phyloP scores from a whole-genome alignment of 2,113 vertebrate species.

The Micronycteris hirsuta region DNA sequence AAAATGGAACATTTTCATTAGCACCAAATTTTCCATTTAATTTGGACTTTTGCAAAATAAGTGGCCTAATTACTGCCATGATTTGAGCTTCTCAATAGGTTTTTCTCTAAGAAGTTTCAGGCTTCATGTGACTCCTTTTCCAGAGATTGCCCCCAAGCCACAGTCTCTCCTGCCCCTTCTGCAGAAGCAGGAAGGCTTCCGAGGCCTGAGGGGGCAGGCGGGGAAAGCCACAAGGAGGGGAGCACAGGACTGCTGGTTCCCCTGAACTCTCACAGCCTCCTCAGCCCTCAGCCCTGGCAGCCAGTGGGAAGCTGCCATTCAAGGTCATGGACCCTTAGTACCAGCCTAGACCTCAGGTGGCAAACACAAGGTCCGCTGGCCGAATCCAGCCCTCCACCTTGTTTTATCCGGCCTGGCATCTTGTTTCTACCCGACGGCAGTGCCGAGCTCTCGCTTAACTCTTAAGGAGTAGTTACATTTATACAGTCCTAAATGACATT shows the following conservation, averaged over 20 bases:
- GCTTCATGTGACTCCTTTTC: background rate
- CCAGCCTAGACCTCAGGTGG: background rate
- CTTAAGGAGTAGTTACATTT: too few relatives aligned
- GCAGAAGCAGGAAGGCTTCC: background rate
- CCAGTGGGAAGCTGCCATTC: background rate
- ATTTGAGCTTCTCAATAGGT: slow-evolving; percentile 74
- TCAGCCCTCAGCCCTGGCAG: background rate
- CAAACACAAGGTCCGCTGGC: too few relatives aligned
- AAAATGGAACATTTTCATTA: slow-evolving; percentile 82
- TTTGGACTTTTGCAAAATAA: slow-evolving; percentile 82
- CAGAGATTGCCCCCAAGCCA: background rate
- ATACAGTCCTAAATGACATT: too few relatives aligned
- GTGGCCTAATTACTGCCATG: slow-evolving; percentile 78
- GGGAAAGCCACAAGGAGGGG: too few relatives aligned
- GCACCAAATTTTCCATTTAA: slow-evolving; percentile 81
- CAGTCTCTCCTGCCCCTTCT: background rate
- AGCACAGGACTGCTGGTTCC: background rate
- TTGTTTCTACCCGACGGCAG: too few relatives aligned
- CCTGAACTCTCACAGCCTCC: background rate
- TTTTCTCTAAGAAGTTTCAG: slow-evolving; percentile 55
- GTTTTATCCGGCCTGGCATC: too few relatives aligned
- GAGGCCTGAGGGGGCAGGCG: background rate
- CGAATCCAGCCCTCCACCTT: too few relatives aligned
- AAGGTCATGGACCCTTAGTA: background rate
- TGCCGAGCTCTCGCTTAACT: too few relatives aligned